Conservation (phyloP, 2,888 invertebrate genomes). For the Nomada ruficornis region DNA sequence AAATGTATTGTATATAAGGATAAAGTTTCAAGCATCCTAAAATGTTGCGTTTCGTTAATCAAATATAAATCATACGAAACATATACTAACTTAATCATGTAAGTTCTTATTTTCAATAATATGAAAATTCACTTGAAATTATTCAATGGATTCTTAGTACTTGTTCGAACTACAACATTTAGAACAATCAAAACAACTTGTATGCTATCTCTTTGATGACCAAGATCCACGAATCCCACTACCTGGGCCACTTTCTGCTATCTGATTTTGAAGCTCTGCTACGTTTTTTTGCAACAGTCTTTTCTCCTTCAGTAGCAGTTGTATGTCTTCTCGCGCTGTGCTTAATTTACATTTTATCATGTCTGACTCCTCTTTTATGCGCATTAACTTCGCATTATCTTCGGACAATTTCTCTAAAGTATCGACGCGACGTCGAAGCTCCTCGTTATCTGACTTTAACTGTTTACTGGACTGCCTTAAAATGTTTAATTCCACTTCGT, state of each 20-base stretch:
- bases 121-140: conserved; percentile 30
- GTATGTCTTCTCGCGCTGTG: conserved; percentile 91
- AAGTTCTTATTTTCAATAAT: conserved; percentile 12
- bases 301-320: conserved; percentile 90
- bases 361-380: conserved; percentile 87
- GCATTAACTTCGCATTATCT: conserved; percentile 86
- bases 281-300: conserved; percentile 90
- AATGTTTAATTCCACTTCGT: conserved; percentile 84
- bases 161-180: conserved; percentile 88
- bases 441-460: conserved; percentile 88
- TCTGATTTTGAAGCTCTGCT: conserved; percentile 87
- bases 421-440: conserved; percentile 86
- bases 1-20: not conserved
- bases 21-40: not conserved
- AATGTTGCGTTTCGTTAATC: not conserved
- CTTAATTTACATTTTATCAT: conserved; percentile 87
- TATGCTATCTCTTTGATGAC: conserved; percentile 89
- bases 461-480: conserved; percentile 85
- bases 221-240: conserved; percentile 82
- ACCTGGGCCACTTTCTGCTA: conserved; percentile 82
- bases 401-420: conserved; percentile 87
- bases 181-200: conserved; percentile 89
- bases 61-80: conserved; percentile 2
- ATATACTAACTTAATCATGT: not conserved
- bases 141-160: conserved; percentile 72